phyloP scores from a whole-genome alignment of 2,797 vertebrate species.

The Propithecus perrieri region DNA sequence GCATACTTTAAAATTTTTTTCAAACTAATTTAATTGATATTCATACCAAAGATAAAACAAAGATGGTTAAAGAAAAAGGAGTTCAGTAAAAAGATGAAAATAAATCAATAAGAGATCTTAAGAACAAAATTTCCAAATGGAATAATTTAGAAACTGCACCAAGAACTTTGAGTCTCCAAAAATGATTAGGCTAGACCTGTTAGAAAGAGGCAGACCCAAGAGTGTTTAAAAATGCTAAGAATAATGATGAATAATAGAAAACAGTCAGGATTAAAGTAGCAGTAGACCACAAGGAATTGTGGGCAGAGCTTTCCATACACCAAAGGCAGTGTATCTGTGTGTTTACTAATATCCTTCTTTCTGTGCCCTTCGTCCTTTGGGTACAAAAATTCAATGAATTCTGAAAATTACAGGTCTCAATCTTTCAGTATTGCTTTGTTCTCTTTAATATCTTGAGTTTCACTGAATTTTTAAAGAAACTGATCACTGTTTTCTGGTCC shows the following conservation, averaged over 20 bases:
- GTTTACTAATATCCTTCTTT: not conserved
- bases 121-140: not conserved
- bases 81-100: not conserved
- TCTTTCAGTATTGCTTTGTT: not conserved
- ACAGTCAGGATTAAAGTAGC: accelerated
- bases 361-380: not conserved
- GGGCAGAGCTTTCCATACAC: not conserved
- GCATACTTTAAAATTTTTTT: not conserved
- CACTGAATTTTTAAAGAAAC: constrained; percentile 45
- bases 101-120: not conserved
- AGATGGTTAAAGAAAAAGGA: not conserved
- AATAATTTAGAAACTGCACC: not conserved
- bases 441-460: constrained; percentile 34
- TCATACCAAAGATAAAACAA: not conserved
- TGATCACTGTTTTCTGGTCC: constrained; percentile 30
- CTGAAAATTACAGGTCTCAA: not conserved
- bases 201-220: not conserved
- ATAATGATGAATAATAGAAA: not conserved
- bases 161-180: not conserved
- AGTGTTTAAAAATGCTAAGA: not conserved
- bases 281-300: not conserved
- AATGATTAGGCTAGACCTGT: not conserved
- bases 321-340: not conserved
- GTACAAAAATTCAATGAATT: not conserved
- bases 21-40: constrained; percentile 16